phyloP scores from a whole-genome alignment of 2,797 vertebrate species.

The Denticeps clupeoides region DNA sequence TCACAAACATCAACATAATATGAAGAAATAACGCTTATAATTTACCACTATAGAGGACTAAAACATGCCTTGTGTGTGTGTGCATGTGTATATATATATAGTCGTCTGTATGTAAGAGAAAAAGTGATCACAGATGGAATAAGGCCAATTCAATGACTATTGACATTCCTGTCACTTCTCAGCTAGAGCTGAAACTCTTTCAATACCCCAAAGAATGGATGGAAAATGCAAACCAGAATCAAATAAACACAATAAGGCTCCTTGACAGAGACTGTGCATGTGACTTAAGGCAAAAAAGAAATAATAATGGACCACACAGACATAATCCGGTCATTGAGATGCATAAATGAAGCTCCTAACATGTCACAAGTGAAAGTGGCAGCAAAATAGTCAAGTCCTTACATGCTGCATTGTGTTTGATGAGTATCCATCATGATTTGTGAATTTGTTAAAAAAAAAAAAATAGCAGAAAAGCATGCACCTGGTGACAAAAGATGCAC shows the following conservation, averaged over 20 bases:
- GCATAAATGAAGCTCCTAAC: too few relatives aligned
- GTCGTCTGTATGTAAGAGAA: slow-evolving; percentile 10
- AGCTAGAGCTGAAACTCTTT: slow-evolving; percentile 58
- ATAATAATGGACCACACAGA: slow-evolving; percentile 54
- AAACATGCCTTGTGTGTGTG: slow-evolving; percentile 44
- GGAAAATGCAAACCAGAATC: slow-evolving; percentile 64
- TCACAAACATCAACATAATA: too few relatives aligned
- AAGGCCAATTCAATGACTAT: slow-evolving; percentile 61
- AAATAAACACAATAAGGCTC: slow-evolving; percentile 60
- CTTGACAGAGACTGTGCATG: slow-evolving; percentile 53
- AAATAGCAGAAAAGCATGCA: too few relatives aligned
- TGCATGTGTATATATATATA: slow-evolving; percentile 13
- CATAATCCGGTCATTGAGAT: slow-evolving; percentile 8
- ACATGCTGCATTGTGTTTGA: too few relatives aligned
- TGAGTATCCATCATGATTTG: too few relatives aligned
- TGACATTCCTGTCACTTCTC: slow-evolving; percentile 70
- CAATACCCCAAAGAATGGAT: slow-evolving; percentile 47
- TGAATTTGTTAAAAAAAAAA: too few relatives aligned
- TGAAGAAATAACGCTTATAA: too few relatives aligned
- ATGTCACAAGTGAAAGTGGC: too few relatives aligned
- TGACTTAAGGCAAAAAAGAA: slow-evolving; percentile 49
- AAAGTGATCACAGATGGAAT: slow-evolving; percentile 51
- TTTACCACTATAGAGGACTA: too few relatives aligned
- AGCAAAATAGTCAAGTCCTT: too few relatives aligned
- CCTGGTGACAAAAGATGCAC: too few relatives aligned